Evolutionary conservation across 2,888 invertebrate genomes (phyloP), one percentile per base, ranked within the genome.

Genomic region (Drosophila mercatorum): DNA sequence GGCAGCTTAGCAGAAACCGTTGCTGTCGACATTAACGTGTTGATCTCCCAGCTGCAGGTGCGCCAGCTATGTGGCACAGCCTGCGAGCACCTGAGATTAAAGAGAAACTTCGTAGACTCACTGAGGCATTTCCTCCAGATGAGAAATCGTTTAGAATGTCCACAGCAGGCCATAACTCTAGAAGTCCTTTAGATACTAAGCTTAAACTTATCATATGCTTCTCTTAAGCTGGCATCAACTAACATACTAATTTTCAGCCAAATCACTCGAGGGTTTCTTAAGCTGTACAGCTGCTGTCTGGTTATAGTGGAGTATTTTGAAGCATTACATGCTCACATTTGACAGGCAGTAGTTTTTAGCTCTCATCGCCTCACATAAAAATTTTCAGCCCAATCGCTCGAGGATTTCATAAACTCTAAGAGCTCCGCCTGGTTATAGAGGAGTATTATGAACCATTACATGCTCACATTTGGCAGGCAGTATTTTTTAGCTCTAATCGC

Each of bases 1-100:
- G 28, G 67, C 71, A 71, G 71, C 78, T 75, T 75, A 75, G 59
- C 49, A 71, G 75, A 73, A 83, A 81, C 83, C 75, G 81, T 83
- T 81, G 84, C 75, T 74, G 67, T 58, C 85, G 79, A 79, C 67
- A 46, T 62, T 77, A 76, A 67, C 65, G 62, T 72, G 77, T 43
- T 75, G 78, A 70, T 67, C 77, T 41, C 41, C 41, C 66, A 58
- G 66, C 74, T 55, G 34, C 12, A 71, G 62, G 78, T 59, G 71
- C 51, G 8, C 47, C 22, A 53, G 61, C 71, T 77, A 51, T 61
- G 17, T 31, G 5, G 14, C 26, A 11, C 62, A 53, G 28, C 57
- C 66, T 66, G 78, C 28, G 8, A 31, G 6, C 12, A 14, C 4
- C 11, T 52, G 1, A 22, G 31, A 51, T 47, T 41, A 26, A 7